Percentiles rank a stretch among this genome's conserved stretches.
phyloP scores from a whole-genome alignment of 2,113 vertebrate species.

The Eptatretus burgeri region DNA sequence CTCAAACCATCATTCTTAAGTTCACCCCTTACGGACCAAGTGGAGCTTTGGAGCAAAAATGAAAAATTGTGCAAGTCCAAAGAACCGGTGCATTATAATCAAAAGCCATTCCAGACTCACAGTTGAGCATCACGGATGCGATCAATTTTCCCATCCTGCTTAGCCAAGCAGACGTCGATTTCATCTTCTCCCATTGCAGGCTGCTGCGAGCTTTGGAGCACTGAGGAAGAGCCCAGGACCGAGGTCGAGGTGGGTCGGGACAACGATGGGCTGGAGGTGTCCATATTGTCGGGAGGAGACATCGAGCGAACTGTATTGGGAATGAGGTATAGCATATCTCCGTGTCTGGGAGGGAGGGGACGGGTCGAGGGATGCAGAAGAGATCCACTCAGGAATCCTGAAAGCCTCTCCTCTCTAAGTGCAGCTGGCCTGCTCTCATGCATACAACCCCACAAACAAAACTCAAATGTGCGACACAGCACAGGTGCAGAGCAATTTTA shows the following conservation, averaged over 20 bases:
- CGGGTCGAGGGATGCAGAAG: neutral
- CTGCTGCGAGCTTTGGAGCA: neutral
- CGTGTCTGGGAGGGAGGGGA: conserved; percentile 27
- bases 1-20: neutral
- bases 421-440: neutral
- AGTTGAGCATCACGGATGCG: conserved; percentile 56
- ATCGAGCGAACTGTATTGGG: conserved; percentile 29
- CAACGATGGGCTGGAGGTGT: conserved; percentile 19
- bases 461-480: neutral
- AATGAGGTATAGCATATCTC: conserved; percentile 69
- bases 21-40: neutral
- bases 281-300: conserved; percentile 57
- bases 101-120: conserved; percentile 22
- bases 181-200: conserved; percentile 50
- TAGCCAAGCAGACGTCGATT: conserved; percentile 69
- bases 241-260: conserved; percentile 14
- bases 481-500: conserved; percentile 19
- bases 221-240: conserved; percentile 9
- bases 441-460: neutral
- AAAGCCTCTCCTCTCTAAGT: neutral
- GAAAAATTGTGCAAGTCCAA: neutral
- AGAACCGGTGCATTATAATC: neutral
- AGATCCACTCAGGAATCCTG: neutral
- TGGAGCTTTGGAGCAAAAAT: neutral
- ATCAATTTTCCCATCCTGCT: conserved; percentile 89